Conservation (phyloP, 1,140 invertebrate species). For the Leptopilina clavipes region DNA sequence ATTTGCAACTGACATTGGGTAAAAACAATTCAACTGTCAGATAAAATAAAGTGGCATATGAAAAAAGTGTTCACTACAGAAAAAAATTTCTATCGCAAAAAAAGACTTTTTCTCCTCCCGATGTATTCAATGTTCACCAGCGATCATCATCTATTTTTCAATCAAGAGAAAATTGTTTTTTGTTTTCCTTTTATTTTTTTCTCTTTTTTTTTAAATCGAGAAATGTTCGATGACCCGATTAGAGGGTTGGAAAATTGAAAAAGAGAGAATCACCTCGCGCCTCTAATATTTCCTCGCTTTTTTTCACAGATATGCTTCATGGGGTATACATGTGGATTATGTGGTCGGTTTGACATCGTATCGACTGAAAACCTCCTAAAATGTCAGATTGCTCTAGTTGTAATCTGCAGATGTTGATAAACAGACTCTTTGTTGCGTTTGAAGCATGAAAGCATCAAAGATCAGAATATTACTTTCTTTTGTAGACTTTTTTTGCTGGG, state of each 20-base stretch:
- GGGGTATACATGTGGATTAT: slow-evolving; percentile 44
- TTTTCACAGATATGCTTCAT: slow-evolving; percentile 30
- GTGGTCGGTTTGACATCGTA: slow-evolving; percentile 41
- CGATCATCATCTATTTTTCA: slow-evolving; percentile 26
- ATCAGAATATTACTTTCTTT: not conserved
- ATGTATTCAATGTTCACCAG: not conserved
- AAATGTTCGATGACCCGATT: slow-evolving; percentile 30
- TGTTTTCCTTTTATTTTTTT: not conserved
- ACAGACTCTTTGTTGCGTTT: slow-evolving; percentile 43
- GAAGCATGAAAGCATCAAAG: slow-evolving; percentile 43
- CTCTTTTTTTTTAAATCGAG: not conserved
- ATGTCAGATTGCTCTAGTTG: slow-evolving; percentile 15
- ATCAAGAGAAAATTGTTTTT: not conserved
- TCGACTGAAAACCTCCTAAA: slow-evolving; percentile 8
- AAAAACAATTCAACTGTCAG: not conserved
- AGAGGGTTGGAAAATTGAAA: slow-evolving; percentile 18
- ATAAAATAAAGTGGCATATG: not conserved
- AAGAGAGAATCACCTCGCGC: not conserved
- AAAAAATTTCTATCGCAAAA: not conserved
- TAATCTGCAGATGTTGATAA: slow-evolving; percentile 48
- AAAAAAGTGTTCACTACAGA: not conserved
- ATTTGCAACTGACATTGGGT: not conserved
- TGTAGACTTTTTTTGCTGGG: not conserved
- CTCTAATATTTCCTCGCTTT: slow-evolving; percentile 8
- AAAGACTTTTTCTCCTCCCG: not conserved